Evolutionary conservation across 2,888 invertebrate species (phyloP), one percentile per base, ranked within the genome.

Genomic region (Ceriagrion tenellum): DNA sequence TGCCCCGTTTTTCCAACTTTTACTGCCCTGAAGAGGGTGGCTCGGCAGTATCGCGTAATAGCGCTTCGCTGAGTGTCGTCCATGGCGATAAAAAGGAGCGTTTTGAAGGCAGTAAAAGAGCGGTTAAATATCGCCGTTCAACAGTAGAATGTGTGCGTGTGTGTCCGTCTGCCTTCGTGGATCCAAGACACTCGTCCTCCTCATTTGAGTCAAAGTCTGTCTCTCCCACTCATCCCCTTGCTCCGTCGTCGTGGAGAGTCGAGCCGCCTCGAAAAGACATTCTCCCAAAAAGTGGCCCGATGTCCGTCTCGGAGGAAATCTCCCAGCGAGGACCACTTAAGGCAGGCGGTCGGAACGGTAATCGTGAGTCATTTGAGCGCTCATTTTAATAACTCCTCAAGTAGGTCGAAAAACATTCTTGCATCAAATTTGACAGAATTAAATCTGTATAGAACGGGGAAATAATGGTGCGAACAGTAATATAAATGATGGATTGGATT

Each of bases 251-350:
- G 69, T n/a, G 26, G 10, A 12, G n/a, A 23, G 10, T 69, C 81
- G n/a, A n/a, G n/a, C n/a, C n/a, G n/a, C 35, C 35, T n/a, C 81
- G 30, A 81, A 81, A 47, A 81, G 81, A 81, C 35, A 81, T 81
- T 81, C 81, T 69, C 81, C 35, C 81, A 13, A 81, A 81, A 81
- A 81, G 35, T 16, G 10, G 35, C 30, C 81, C 35, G 81, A 35
- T 35, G 81, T 35, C 16, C 81, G 35, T 16, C 35, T 30, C 30
- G 35, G 3, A 26, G 93, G 47, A n/a, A 74, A 91, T 63, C 59
- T 63, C 91, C 59, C 40, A 30, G 35, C 30, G n/a, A 93, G 47
- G 69, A 47, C 93, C 74, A 74, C 93, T 93, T 93, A n/a, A n/a
- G n/a, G n/a, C n/a, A n/a, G n/a, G n/a, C n/a, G n/a, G n/a, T n/a